A percentile compares a stretch with the other conserved stretches of the same genome.
Conservation (phyloP, 64 coral and sea anemone genomes). For the Montipora foliosa region DNA sequence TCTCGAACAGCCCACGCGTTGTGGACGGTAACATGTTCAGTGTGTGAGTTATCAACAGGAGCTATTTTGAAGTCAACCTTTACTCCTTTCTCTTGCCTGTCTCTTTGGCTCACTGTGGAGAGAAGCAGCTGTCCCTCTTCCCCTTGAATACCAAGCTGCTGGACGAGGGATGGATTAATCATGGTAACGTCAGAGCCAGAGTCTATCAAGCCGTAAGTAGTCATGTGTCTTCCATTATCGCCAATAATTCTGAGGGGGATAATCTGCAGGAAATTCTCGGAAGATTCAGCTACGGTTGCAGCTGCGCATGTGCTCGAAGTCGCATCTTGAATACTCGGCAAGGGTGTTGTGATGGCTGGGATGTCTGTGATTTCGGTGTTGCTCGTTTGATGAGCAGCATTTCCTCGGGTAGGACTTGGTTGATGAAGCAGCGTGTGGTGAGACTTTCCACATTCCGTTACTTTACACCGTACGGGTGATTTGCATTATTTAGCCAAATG, state of each 20-base stretch:
- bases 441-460: conserved; percentile 30
- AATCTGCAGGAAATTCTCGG: conserved; percentile 7
- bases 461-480: conserved; percentile 16
- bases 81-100: neutral
- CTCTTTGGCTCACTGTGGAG: conserved; percentile 41
- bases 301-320: neutral
- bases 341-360: neutral
- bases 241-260: conserved; percentile 16
- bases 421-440: conserved; percentile 41
- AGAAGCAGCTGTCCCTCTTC: conserved; percentile 6
- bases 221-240: neutral
- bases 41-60: neutral
- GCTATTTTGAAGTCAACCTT: conserved; percentile 3
- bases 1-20: conserved; percentile 31
- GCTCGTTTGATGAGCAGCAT: neutral
- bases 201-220: conserved; percentile 35
- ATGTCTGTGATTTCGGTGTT: neutral
- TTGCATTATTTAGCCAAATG: conserved; percentile 27
- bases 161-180: conserved; percentile 25
- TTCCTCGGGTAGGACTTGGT: conserved; percentile 9
- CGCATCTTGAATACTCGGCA: neutral
- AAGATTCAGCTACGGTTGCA: conserved; percentile 7
- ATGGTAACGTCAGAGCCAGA: conserved; percentile 45
- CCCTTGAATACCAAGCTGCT: conserved; percentile 2
- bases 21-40: neutral